phyloP scores from a whole-genome alignment of 2,797 vertebrate species.

The Syngnathus acus region DNA sequence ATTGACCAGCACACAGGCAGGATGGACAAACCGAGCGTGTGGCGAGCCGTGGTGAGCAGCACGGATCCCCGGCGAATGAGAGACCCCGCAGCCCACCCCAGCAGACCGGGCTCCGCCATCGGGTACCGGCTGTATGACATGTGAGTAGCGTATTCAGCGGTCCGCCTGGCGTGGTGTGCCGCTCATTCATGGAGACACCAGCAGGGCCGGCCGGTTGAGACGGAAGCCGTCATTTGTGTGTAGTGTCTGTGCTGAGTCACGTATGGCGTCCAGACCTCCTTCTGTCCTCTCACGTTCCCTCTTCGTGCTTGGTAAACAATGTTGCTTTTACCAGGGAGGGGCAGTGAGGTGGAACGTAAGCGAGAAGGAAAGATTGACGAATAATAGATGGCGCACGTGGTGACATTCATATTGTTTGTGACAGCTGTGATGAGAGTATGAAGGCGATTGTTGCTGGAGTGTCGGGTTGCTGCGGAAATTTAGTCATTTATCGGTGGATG shows the following conservation, averaged over 20 bases:
- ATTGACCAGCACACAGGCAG: constrained; percentile 45
- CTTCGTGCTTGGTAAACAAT: constrained; percentile 50
- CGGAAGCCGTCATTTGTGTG: constrained; percentile 26
- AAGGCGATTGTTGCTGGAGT: constrained; percentile 32
- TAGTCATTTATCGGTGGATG: constrained; percentile 50
- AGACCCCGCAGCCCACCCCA: constrained; percentile 50
- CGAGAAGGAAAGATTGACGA: constrained; percentile 10
- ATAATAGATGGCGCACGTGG: neutral
- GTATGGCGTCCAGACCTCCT: constrained; percentile 37
- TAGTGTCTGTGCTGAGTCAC: constrained; percentile 56
- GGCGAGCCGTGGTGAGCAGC: constrained; percentile 68
- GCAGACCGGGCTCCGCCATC: constrained; percentile 74
- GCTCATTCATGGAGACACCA: constrained; percentile 41
- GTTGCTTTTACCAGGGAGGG: constrained; percentile 29
- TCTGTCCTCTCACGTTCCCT: constrained; percentile 39
- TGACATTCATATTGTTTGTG: neutral
- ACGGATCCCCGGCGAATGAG: constrained; percentile 58
- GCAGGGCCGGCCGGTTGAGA: constrained; percentile 26
- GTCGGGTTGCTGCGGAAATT: constrained; percentile 31
- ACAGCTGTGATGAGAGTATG: constrained; percentile 36
- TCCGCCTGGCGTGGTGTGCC: constrained; percentile 4
- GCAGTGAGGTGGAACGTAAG: constrained; percentile 11
- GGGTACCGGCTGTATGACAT: constrained; percentile 90
- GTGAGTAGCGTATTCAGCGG: constrained; percentile 76
- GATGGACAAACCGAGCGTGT: constrained; percentile 71